Conservation (phyloP, 2,888 invertebrate species). For the Saturnia japonica region DNA sequence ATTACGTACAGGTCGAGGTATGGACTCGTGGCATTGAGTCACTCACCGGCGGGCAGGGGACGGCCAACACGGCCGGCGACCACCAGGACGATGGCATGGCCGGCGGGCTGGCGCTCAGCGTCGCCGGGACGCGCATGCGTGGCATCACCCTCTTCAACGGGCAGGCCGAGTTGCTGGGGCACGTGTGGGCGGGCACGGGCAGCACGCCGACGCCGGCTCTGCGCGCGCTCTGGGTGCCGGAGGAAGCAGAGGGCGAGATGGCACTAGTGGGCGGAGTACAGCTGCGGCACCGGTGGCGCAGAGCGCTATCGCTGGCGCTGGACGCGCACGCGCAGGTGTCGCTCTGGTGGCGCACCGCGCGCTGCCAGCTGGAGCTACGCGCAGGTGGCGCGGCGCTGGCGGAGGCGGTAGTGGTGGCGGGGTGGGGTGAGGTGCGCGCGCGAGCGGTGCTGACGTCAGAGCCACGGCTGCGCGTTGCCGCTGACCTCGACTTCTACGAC, state of each 20-base stretch:
- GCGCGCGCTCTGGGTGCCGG: conserved; percentile 47
- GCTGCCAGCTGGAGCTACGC: conserved; percentile 30
- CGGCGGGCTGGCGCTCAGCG: conserved; percentile 51
- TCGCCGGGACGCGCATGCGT: conserved; percentile 50
- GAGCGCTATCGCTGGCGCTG: conserved; percentile 33
- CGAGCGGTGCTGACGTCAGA: conserved; percentile 28
- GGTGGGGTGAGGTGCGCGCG: conserved; percentile 34
- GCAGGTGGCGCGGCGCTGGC: conserved; percentile 30
- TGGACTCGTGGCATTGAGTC: conserved; percentile 56
- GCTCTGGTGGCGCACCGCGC: conserved; percentile 45
- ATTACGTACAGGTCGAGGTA: no score
- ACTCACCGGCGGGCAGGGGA: conserved; percentile 32
- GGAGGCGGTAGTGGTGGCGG: conserved; percentile 40
- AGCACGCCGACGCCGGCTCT: conserved; percentile 53
- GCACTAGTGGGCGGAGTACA: conserved; percentile 34
- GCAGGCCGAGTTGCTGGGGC: conserved; percentile 62
- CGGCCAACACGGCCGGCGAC: no score
- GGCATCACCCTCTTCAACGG: conserved; percentile 43
- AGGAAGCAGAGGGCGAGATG: conserved; percentile 26
- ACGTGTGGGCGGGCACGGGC: conserved; percentile 68
- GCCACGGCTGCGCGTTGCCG: conserved; percentile 46
- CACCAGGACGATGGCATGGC: conserved; percentile 32
- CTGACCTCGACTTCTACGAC: conserved; percentile 66
- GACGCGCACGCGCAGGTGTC: conserved; percentile 45
- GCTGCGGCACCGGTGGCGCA: conserved; percentile 27